Conservation (phyloP, 2,888 invertebrate species). For the Watsonalla binaria region DNA sequence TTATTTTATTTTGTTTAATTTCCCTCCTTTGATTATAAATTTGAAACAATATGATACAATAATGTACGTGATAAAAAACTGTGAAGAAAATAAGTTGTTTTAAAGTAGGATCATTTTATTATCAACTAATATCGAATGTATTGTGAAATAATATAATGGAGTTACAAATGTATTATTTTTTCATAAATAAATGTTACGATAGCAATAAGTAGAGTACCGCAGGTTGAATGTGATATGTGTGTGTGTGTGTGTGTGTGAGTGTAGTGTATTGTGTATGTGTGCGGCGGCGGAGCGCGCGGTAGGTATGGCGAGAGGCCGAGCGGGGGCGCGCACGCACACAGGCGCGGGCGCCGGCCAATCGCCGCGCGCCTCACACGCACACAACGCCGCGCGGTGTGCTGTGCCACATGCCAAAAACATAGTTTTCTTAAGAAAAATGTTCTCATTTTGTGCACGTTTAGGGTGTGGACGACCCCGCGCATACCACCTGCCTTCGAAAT, state of each 20-base stretch:
- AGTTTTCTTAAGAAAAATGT: conserved; percentile 53
- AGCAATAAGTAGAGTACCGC: conserved; percentile 16
- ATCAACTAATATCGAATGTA: no score
- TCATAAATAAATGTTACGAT: conserved; percentile 10
- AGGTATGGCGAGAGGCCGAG: conserved; percentile 58
- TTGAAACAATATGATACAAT: no score
- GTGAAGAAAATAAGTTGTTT: no score
- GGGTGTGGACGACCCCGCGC: conserved; percentile 54
- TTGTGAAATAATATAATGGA: no score
- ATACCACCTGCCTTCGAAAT: conserved; percentile 27
- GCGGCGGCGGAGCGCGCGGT: conserved; percentile 41
- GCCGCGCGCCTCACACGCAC: conserved; percentile 53
- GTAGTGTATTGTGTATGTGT: conserved; percentile 29
- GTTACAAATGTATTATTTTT: background rate
- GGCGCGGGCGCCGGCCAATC: conserved; percentile 54
- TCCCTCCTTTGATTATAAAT: no score
- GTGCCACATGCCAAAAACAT: conserved; percentile 40
- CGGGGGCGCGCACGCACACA: conserved; percentile 56
- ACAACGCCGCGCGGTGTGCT: conserved; percentile 22
- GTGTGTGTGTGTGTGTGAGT: conserved; percentile 22
- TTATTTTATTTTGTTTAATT: no score
- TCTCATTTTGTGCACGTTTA: conserved; percentile 63
- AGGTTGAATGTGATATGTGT: conserved; percentile 23
- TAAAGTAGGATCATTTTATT: no score
- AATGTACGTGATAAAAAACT: no score